Percentiles rank a stretch among this genome's conserved stretches.
Conservation (phyloP, 2,888 invertebrate species). For the Carabus problematicus region DNA sequence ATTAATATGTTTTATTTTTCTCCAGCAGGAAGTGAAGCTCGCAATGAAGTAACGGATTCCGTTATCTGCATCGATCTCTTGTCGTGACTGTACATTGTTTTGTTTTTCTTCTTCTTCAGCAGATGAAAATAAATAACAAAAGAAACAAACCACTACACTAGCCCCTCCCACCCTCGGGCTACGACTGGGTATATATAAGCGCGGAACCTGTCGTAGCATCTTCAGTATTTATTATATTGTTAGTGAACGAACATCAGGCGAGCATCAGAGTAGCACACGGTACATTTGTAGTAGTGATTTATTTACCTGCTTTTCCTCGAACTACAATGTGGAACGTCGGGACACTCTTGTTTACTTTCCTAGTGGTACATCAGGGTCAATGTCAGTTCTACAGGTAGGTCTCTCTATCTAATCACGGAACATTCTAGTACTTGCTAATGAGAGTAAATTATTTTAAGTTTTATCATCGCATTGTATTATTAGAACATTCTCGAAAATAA, state of each 20-base stretch:
- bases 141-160: slow-evolving; percentile 4
- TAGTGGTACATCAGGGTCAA: slow-evolving; percentile 29
- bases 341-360: slow-evolving; percentile 19
- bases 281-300: slow-evolving; percentile 21
- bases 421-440: not conserved
- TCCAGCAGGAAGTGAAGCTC: not conserved
- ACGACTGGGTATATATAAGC: slow-evolving; percentile 28
- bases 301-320: not conserved
- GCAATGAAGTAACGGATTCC: slow-evolving; percentile 16
- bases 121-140: slow-evolving; percentile 20
- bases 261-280: not conserved
- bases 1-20: no score
- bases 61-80: slow-evolving; percentile 15
- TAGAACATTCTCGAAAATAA: no score
- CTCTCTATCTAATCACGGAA: not conserved
- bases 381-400: slow-evolving; percentile 35
- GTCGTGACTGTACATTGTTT: slow-evolving; percentile 8
- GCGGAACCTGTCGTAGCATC: slow-evolving; percentile 15
- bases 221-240: slow-evolving; percentile 32
- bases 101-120: no score
- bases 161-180: slow-evolving; percentile 15
- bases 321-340: slow-evolving; percentile 20
- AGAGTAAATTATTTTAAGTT: not conserved
- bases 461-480: no score
- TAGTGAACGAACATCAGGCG: slow-evolving; percentile 9